Conservation (phyloP, 2,797 vertebrate genomes). For the Acipenser ruthenus region DNA sequence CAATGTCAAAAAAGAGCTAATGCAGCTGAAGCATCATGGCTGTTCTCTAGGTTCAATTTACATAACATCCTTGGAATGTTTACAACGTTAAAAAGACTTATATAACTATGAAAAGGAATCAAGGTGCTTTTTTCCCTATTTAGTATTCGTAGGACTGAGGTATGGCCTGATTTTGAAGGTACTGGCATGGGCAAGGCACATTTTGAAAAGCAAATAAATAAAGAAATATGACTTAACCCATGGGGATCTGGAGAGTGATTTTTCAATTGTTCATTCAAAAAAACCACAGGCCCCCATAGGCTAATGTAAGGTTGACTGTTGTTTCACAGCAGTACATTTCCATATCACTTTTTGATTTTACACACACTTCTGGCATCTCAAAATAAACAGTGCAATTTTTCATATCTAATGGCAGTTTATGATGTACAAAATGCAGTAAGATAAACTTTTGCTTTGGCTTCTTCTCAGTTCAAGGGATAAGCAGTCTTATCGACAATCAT, state of each 20-base stretch:
- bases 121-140: too few relatives aligned
- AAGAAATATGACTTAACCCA: too few relatives aligned
- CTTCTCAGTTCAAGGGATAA: conserved; percentile 4
- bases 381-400: background rate
- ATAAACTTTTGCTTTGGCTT: conserved; percentile 14
- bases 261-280: background rate
- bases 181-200: background rate
- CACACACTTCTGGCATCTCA: background rate
- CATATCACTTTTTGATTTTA: background rate
- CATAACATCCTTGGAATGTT: background rate
- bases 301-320: background rate
- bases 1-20: background rate
- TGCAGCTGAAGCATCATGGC: background rate
- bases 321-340: background rate
- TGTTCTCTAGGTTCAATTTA: background rate
- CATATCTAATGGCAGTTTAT: background rate
- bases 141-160: background rate
- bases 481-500: background rate
- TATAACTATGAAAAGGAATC: background rate
- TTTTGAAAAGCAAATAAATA: background rate
- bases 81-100: background rate
- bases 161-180: background rate
- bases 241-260: background rate
- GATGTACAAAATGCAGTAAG: conserved; percentile 17
- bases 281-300: background rate